Conservation (phyloP, 2,113 vertebrate genomes). For the Lota lota region DNA sequence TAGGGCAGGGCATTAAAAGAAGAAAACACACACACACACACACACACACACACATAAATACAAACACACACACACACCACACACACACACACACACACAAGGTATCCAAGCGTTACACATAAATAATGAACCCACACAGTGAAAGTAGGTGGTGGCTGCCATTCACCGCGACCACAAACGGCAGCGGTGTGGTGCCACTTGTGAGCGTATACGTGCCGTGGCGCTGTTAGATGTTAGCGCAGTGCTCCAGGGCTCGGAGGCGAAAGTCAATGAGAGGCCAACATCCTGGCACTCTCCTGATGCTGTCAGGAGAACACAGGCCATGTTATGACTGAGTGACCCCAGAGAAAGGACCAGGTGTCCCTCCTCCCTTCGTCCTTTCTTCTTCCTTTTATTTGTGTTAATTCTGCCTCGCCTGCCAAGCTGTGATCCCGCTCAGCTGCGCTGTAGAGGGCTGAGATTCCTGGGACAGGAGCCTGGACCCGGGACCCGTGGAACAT, state of each 20-base stretch:
- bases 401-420: slow-evolving; percentile 19
- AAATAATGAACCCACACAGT: not conserved
- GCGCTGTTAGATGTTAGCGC: slow-evolving; percentile 24
- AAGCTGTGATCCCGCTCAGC: slow-evolving; percentile 45
- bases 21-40: no score
- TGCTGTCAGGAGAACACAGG: slow-evolving; percentile 26
- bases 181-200: not conserved
- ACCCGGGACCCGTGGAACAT: slow-evolving; percentile 48
- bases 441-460: slow-evolving; percentile 19
- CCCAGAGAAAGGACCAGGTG: slow-evolving; percentile 69
- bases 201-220: not conserved
- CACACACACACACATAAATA: no score
- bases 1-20: no score
- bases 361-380: slow-evolving; percentile 18
- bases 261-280: slow-evolving; percentile 56
- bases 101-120: no score
- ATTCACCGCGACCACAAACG: not conserved
- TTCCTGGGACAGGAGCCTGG: slow-evolving; percentile 53
- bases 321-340: slow-evolving; percentile 55
- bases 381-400: no score
- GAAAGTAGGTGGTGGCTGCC: slow-evolving; percentile 6
- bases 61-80: no score
- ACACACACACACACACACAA: slow-evolving; percentile 1
- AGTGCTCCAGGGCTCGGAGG: slow-evolving; percentile 7
- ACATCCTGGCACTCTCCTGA: slow-evolving; percentile 59